Base-by-base conservation (phyloP, 1,140 invertebrate genomes). In the Bombus affinis region DNA sequence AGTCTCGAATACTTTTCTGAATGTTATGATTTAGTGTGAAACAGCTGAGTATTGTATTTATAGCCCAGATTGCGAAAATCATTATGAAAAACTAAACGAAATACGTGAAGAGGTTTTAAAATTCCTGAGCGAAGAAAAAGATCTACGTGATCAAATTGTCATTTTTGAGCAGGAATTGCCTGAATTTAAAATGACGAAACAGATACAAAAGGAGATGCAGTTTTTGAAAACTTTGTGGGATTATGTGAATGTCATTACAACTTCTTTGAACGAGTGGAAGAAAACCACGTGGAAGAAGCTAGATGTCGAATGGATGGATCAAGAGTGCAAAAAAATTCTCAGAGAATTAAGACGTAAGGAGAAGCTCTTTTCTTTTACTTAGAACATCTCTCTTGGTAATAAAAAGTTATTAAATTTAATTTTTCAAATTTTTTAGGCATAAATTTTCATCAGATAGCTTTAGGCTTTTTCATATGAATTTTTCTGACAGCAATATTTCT, bases 271-370 rank as follows among this genome's bases (percentile, higher is more conserved):
- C 78, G 97, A 98, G 93, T 99, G 98, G 98, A 98, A 99, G 93
- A 98, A 96, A 44, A 99, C 98, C 0, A 96, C 97, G 0, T 99
- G 98, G 98, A 97, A 97, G 92, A 97, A 98, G 91, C 98, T 99
- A 79, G 98, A 99, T 92, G 98, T 98, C 1, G 99, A 99, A 92
- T 96, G 96, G 71, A 98, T 99, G 97, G 98, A 99, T 93, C 97
- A 98, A 92, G 98, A 99, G 92, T 98, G 98, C 93, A 99, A 99
- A 93, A 97, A 98, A 89, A 98, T 99, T 93, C 97, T 97, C 1
- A 98, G 98, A 90, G 98, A 98, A 92, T 92, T 98, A 39, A 96
- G 97, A 94, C 92, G 96, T 96, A 91, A 88, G 57, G 6, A 39
- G 92, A 39, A 74, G n/a, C 32, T 57, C 35, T 78, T 59, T 70